Conservation (phyloP, 2,888 invertebrate species). For the Netelia virgata region DNA sequence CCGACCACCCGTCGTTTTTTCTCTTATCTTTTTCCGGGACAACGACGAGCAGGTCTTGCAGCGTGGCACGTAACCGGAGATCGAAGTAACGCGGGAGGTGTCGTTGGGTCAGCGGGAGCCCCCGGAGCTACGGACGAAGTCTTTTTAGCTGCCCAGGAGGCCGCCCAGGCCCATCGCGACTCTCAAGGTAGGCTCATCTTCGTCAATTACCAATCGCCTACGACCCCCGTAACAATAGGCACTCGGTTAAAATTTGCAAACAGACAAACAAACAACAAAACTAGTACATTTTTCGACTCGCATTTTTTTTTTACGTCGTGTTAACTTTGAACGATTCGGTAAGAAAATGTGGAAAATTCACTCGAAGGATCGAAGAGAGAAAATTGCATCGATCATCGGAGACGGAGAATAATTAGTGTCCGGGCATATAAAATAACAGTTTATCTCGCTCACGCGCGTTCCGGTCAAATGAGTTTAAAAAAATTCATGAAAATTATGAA, state of each 20-base stretch:
- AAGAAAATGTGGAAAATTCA: not conserved
- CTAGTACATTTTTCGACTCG: not conserved
- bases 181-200: constrained; percentile 94
- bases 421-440: not conserved
- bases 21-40: constrained; percentile 37
- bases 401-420: not conserved
- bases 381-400: too few species aligned
- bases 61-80: constrained; percentile 94
- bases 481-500: not conserved
- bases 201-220: constrained; percentile 81
- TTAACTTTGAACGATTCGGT: not conserved
- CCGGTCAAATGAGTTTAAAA: constrained; percentile 49
- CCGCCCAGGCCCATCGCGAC: constrained; percentile 92
- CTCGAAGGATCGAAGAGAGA: too few species aligned
- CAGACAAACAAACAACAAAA: not conserved
- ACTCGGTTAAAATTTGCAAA: constrained; percentile 67
- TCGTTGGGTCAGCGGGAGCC: constrained; percentile 80
- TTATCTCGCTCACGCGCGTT: constrained; percentile 32
- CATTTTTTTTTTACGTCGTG: too few species aligned
- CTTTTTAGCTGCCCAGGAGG: constrained; percentile 93
- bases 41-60: constrained; percentile 89
- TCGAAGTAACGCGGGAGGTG: constrained; percentile 88
- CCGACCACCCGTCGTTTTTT: not conserved
- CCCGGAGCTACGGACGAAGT: constrained; percentile 89
- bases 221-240: constrained; percentile 82